A percentile compares a stretch with the other conserved stretches of the same genome.
These are phyloP conservation scores for Galerucella nymphaeae DNA, from an alignment of 2,888 invertebrate genomes.

Conservation along the genomic window DNA sequence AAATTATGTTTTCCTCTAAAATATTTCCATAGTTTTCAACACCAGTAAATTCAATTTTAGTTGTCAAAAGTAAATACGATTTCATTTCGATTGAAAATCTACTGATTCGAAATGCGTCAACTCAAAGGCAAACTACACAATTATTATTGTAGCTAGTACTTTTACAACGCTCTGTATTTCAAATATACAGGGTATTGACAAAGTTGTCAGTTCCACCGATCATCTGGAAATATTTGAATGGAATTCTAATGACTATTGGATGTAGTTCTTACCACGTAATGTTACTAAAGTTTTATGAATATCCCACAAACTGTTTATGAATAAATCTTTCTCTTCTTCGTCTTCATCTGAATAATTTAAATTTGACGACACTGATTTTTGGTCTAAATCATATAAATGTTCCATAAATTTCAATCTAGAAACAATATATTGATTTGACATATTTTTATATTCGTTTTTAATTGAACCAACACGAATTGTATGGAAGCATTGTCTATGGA, in stretches of 20 bases:
- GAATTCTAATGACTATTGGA: too few relatives aligned
- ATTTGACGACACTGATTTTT: constrained; percentile 44
- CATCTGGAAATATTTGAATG: too few relatives aligned
- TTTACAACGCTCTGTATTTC: too few relatives aligned
- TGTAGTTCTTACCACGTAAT: constrained; percentile 55
- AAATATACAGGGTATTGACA: too few relatives aligned
- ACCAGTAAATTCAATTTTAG: not conserved
- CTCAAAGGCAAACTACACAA: too few relatives aligned
- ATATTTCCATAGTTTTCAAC: not conserved
- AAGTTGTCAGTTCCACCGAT: too few relatives aligned
- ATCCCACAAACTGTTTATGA: constrained; percentile 58
- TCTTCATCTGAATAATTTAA: constrained; percentile 47
- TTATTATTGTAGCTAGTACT: too few relatives aligned
- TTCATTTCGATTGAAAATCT: not conserved
- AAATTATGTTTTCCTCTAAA: not conserved
- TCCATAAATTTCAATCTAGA: constrained; percentile 9
- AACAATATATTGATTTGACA: not conserved
- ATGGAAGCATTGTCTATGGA: too few relatives aligned
- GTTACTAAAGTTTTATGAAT: constrained; percentile 57
- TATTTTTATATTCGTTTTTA: not conserved
- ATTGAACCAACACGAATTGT: not conserved
- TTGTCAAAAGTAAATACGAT: not conserved
- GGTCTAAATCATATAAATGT: constrained; percentile 21
- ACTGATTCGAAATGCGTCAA: not conserved
- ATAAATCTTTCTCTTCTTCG: constrained; percentile 49